Conservation (phyloP, 2,113 vertebrate species). For the Percina caprodes region DNA sequence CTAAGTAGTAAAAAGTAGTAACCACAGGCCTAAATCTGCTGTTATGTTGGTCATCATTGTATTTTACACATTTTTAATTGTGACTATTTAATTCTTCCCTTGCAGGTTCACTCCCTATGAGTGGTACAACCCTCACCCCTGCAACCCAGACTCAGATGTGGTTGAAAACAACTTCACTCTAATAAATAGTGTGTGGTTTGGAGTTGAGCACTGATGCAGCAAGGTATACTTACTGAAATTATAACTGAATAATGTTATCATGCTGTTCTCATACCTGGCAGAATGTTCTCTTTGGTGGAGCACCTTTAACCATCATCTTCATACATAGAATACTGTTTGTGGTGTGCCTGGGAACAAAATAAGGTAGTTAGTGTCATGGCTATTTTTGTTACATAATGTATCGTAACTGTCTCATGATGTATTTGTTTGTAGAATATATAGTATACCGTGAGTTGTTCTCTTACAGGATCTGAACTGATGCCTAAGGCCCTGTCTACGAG, state of each 20-base stretch:
- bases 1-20: neutral
- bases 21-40: too few species aligned
- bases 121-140: slow-evolving; percentile 99
- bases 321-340: neutral
- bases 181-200: slow-evolving; percentile 99
- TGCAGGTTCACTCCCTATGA: slow-evolving; percentile 98
- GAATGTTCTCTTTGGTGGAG: neutral
- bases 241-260: neutral
- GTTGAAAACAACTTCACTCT: slow-evolving; percentile 99
- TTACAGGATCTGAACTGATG: slow-evolving; percentile 97
- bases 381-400: neutral
- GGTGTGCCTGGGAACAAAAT: neutral
- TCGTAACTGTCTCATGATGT: neutral
- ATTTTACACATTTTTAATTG: neutral
- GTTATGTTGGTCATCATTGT: neutral
- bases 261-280: slow-evolving; percentile 4
- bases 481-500: slow-evolving; percentile 98
- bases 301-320: neutral
- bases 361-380: neutral
- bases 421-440: neutral
- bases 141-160: slow-evolving; percentile 98
- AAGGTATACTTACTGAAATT: slow-evolving; percentile 85
- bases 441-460: slow-evolving; percentile 64
- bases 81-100: slow-evolving; percentile 61
- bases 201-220: slow-evolving; percentile 99